Evolutionary conservation across 2,797 vertebrate species (phyloP).

Genomic region (Atherinosoma microstoma): DNA sequence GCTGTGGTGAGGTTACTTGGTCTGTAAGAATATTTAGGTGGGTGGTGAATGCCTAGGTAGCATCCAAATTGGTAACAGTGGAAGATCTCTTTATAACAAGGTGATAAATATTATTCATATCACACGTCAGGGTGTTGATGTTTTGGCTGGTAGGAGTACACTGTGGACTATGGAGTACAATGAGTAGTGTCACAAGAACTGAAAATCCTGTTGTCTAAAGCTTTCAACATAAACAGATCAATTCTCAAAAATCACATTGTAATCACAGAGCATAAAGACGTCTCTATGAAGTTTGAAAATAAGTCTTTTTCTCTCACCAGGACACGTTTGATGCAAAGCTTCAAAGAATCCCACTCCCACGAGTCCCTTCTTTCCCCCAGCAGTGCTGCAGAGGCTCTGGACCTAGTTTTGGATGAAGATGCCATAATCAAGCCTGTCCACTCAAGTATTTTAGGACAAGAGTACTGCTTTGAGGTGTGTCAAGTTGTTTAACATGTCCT

Average conservation of each 20-base stretch:
- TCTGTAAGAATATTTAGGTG: not conserved
- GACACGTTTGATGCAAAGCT: constrained; percentile 95
- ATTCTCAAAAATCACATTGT: constrained; percentile 25
- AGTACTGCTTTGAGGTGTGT: constrained; percentile 94
- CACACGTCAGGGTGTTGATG: no score
- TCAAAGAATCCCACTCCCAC: constrained; percentile 96
- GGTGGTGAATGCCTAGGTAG: not conserved
- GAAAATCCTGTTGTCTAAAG: constrained; percentile 43
- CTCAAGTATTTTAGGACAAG: constrained; percentile 95
- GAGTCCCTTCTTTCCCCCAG: constrained; percentile 95
- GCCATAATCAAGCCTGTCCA: constrained; percentile 96
- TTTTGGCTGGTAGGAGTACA: not conserved
- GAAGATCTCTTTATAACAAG: not conserved
- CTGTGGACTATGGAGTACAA: constrained; percentile 30
- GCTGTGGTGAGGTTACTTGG: not conserved
- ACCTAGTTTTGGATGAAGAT: constrained; percentile 95
- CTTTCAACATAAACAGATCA: constrained; percentile 45
- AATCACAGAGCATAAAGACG: constrained; percentile 38
- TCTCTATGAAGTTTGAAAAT: constrained; percentile 16
- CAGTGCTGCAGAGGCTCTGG: constrained; percentile 93
- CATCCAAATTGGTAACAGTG: not conserved
- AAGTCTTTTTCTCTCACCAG: constrained; percentile 71
- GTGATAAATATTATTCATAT: no score
- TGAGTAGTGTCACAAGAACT: constrained; percentile 34
- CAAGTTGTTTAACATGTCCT: constrained; percentile 4